A percentile compares a stretch with the other conserved stretches of the same genome.
Evolutionary conservation across 1,140 invertebrate species (phyloP).

Genomic region (Plutomurus gul): DNA sequence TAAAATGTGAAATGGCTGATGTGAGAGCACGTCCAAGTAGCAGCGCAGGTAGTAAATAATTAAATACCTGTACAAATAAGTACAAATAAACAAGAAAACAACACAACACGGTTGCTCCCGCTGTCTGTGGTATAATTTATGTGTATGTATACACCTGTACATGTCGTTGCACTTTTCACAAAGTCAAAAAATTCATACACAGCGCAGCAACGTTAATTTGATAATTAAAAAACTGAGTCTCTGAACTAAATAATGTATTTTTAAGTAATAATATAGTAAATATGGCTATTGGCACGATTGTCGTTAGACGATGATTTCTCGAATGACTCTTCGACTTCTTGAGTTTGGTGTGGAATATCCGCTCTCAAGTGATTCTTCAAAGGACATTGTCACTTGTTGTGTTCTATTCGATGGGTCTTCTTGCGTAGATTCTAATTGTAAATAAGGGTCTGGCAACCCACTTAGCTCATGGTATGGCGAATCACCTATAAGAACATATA

Average conservation of each 20-base stretch:
- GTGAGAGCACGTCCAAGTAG: constrained; percentile 9
- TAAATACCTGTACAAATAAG: background rate
- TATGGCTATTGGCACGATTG: constrained; percentile 52
- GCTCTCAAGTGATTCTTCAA: constrained; percentile 88
- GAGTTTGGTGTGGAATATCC: constrained; percentile 92
- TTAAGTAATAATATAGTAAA: constrained; percentile 11
- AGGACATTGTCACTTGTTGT: constrained; percentile 81
- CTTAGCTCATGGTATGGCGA: constrained; percentile 85
- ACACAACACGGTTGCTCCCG: background rate
- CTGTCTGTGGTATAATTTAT: background rate
- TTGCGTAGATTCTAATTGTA: constrained; percentile 58
- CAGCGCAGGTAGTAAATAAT: background rate
- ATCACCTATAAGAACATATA: constrained; percentile 64
- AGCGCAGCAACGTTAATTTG: background rate
- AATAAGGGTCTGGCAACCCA: constrained; percentile 83
- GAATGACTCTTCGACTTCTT: constrained; percentile 82
- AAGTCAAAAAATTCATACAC: too few relatives aligned
- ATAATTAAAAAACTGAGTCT: constrained; percentile 24
- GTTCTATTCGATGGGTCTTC: constrained; percentile 36
- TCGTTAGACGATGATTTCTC: constrained; percentile 87
- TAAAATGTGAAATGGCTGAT: background rate
- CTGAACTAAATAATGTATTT: constrained; percentile 9
- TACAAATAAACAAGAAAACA: background rate
- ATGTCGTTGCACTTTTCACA: background rate
- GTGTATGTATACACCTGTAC: background rate